phyloP scores from a whole-genome alignment of 2,797 vertebrate species.

The Xerus rutilus region DNA sequence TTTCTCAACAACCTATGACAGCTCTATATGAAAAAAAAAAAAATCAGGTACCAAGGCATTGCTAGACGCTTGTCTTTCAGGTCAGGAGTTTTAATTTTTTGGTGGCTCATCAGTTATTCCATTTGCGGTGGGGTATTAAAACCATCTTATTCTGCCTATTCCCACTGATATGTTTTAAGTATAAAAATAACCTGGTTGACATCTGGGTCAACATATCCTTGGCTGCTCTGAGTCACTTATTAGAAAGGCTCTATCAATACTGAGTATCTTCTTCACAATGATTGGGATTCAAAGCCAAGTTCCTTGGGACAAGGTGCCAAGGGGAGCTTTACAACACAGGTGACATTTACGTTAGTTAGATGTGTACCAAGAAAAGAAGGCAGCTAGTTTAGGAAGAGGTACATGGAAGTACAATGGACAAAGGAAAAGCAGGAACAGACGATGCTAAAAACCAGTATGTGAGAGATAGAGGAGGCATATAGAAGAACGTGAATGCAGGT shows the following conservation, averaged over 20 bases:
- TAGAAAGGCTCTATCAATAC: slow-evolving; percentile 76
- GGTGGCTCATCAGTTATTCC: slow-evolving; percentile 78
- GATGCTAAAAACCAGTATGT: slow-evolving; percentile 55
- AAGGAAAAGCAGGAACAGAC: slow-evolving; percentile 57
- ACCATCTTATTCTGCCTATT: slow-evolving; percentile 82
- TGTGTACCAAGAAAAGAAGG: slow-evolving; percentile 62
- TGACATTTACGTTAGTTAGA: slow-evolving; percentile 43
- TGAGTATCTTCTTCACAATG: slow-evolving; percentile 75
- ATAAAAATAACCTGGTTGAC: slow-evolving; percentile 85
- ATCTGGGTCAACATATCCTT: slow-evolving; percentile 77
- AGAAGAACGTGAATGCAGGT: background rate
- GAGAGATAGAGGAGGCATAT: background rate
- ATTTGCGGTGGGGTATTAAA: slow-evolving; percentile 78
- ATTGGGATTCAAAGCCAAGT: slow-evolving; percentile 70
- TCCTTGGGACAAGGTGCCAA: slow-evolving; percentile 79
- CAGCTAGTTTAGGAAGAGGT: slow-evolving; percentile 58
- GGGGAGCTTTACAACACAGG: slow-evolving; percentile 28
- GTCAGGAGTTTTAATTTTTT: slow-evolving; percentile 79
- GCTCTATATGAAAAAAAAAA: slow-evolving; percentile 74
- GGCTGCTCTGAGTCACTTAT: slow-evolving; percentile 79
- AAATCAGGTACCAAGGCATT: slow-evolving; percentile 85
- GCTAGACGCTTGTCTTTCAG: slow-evolving; percentile 78
- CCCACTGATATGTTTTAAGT: slow-evolving; percentile 75
- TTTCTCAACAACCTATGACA: slow-evolving; percentile 79
- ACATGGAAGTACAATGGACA: slow-evolving; percentile 40